Evolutionary conservation across 2,888 invertebrate genomes (phyloP).

Genomic region (Andrena praecox): DNA sequence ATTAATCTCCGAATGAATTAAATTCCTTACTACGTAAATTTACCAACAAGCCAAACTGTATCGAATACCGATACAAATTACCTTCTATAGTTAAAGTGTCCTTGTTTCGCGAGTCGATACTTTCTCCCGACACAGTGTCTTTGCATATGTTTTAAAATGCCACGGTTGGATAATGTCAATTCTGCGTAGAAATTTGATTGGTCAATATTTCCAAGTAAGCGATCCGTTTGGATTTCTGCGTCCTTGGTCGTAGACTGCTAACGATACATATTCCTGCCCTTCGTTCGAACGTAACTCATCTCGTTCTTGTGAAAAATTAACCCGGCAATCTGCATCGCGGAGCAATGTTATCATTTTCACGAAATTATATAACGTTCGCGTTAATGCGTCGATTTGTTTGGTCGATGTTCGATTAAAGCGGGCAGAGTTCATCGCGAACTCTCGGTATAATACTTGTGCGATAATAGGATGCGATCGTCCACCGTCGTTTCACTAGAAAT

Average conservation of each 20-base stretch:
- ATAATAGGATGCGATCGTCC: conserved; percentile 18
- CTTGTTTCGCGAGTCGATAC: neutral
- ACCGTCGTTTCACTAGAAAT: conserved; percentile 25
- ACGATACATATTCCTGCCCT: neutral
- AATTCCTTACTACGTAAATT: neutral
- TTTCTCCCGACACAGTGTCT: neutral
- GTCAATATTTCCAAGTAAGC: conserved; percentile 33
- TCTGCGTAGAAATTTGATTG: conserved; percentile 13
- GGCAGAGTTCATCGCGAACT: neutral
- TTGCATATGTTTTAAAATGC: neutral
- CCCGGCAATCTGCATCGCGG: neutral
- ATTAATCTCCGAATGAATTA: no score
- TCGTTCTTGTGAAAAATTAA: conserved; percentile 1
- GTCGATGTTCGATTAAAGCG: neutral
- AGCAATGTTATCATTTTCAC: neutral
- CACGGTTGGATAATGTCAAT: neutral
- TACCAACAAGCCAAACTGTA: neutral
- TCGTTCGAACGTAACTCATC: neutral
- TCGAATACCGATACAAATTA: neutral
- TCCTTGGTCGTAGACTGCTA: conserved; percentile 1
- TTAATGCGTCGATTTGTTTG: neutral
- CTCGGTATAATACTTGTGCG: neutral
- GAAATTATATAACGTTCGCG: neutral
- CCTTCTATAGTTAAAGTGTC: neutral
- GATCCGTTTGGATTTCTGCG: neutral